phyloP scores from a whole-genome alignment of 2,888 invertebrate species.

The Microdon myrmicae region DNA sequence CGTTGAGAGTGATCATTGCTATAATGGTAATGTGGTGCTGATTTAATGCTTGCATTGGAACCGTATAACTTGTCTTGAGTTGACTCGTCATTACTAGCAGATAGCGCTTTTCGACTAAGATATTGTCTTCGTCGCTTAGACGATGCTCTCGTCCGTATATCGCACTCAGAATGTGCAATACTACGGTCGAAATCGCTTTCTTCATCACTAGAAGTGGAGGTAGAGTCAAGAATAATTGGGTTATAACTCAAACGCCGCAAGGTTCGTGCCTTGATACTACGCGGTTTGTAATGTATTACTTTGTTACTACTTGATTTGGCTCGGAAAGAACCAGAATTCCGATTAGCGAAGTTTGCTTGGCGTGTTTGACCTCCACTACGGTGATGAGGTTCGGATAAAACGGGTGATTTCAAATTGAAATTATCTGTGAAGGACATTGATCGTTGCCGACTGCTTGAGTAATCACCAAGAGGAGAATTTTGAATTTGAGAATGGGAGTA shows the following conservation, averaged over 20 bases:
- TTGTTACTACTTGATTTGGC: conserved; percentile 47
- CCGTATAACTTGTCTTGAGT: conserved; percentile 65
- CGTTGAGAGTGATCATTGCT: conserved; percentile 53
- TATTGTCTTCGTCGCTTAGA: conserved; percentile 61
- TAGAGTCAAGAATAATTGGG: conserved; percentile 69
- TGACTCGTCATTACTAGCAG: conserved; percentile 59
- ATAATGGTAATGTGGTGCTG: conserved; percentile 67
- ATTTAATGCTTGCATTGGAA: conserved; percentile 67
- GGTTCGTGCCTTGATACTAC: conserved; percentile 70
- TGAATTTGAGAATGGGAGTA: conserved; percentile 55
- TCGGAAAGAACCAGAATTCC: conserved; percentile 52
- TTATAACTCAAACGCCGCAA: conserved; percentile 70
- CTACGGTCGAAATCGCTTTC: conserved; percentile 66
- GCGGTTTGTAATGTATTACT: conserved; percentile 62
- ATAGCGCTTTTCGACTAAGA: conserved; percentile 62
- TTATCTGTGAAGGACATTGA: conserved; percentile 70
- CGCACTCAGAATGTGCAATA: conserved; percentile 70
- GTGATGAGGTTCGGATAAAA: conserved; percentile 59
- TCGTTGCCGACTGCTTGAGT: conserved; percentile 63
- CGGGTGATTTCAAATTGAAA: conserved; percentile 63
- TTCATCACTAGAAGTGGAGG: conserved; percentile 70
- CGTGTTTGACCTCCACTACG: conserved; percentile 51
- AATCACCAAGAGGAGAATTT: conserved; percentile 53
- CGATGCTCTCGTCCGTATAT: conserved; percentile 66
- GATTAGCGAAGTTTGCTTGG: conserved; percentile 40